Conservation (phyloP, 2,888 invertebrate genomes). For the Cotesia congregata region DNA sequence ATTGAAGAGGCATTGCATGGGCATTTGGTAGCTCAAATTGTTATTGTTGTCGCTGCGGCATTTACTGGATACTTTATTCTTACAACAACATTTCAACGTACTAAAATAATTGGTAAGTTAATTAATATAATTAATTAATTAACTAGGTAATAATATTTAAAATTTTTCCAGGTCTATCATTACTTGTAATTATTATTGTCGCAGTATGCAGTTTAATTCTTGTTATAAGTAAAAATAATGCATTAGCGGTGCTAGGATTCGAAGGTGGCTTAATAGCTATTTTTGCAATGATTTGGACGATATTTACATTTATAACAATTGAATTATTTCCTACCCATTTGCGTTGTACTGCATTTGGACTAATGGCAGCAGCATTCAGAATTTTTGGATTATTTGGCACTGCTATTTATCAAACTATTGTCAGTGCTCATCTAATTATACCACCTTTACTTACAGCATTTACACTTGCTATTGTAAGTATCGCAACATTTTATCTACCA, state of each 20-base stretch:
- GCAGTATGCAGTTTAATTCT: constrained; percentile 68
- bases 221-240: constrained; percentile 61
- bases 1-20: constrained; percentile 72
- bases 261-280: constrained; percentile 71
- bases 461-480: constrained; percentile 67
- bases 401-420: constrained; percentile 68
- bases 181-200: constrained; percentile 68
- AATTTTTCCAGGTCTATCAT: constrained; percentile 64
- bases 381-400: constrained; percentile 70
- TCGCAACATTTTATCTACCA: constrained; percentile 68
- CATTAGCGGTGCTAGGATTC: constrained; percentile 68
- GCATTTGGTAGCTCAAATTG: constrained; percentile 70
- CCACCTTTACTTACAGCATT: constrained; percentile 70
- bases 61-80: constrained; percentile 67
- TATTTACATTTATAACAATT: constrained; percentile 69
- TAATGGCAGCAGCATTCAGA: constrained; percentile 68
- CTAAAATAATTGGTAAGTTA: constrained; percentile 68
- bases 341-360: constrained; percentile 70
- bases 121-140: not conserved
- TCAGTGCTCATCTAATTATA: constrained; percentile 65
- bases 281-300: constrained; percentile 71
- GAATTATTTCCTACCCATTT: constrained; percentile 71
- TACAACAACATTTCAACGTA: constrained; percentile 68
- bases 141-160: not conserved
- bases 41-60: constrained; percentile 70